Evolutionary conservation across 2,113 vertebrate genomes (phyloP).

Genomic region (Lepisosteus osseus): DNA sequence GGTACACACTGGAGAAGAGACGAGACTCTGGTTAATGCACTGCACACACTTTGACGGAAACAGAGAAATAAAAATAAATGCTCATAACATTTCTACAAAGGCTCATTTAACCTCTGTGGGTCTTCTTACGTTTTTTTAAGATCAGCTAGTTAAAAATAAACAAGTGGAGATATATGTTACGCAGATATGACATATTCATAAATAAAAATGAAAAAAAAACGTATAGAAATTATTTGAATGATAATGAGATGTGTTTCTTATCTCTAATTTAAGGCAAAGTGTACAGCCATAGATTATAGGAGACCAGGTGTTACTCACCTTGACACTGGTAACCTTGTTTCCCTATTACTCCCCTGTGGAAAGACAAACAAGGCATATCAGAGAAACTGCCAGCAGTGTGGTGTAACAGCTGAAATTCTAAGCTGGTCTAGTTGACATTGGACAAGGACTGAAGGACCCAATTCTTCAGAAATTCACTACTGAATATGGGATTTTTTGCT

Average conservation of each 20-base stretch:
- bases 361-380: slow-evolving; percentile 42
- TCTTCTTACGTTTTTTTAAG: too few species aligned
- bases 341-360: slow-evolving; percentile 93
- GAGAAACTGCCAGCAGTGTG: not conserved
- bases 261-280: too few species aligned
- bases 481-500: too few species aligned
- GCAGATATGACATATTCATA: not conserved
- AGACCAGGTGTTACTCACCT: slow-evolving; percentile 74
- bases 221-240: too few species aligned
- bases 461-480: too few species aligned
- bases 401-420: too few species aligned
- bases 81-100: too few species aligned
- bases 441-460: too few species aligned
- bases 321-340: slow-evolving; percentile 99
- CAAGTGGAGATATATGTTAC: not conserved
- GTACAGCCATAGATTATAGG: not conserved
- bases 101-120: too few species aligned
- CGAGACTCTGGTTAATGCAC: not conserved
- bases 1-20: slow-evolving; percentile 83
- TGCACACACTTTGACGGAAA: not conserved
- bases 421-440: too few species aligned
- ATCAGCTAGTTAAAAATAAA: not conserved
- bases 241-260: too few species aligned
- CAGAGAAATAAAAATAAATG: not conserved
- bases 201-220: not conserved